phyloP scores from a whole-genome alignment of 1,140 invertebrate genomes.

The Nasonia giraulti region DNA sequence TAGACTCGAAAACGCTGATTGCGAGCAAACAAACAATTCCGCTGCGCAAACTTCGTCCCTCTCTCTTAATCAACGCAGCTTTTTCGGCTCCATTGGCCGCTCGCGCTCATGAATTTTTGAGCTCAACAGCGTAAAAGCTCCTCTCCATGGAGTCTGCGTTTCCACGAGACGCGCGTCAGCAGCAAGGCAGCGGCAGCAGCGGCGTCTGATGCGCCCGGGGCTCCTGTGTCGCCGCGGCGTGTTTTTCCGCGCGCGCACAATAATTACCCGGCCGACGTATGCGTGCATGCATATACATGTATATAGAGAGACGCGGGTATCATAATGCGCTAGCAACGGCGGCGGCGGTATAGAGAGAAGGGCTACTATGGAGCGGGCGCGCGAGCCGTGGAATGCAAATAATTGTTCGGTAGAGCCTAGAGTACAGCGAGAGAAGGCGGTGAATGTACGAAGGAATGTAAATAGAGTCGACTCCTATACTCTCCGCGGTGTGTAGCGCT shows the following conservation, averaged over 20 bases:
- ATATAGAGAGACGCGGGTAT: not conserved
- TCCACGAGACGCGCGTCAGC: too few relatives aligned
- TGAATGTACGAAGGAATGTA: slow-evolving; percentile 67
- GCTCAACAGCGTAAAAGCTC: not conserved
- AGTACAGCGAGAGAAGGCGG: slow-evolving; percentile 37
- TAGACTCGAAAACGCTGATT: not conserved
- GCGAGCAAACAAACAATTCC: not conserved
- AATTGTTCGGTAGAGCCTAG: slow-evolving; percentile 64
- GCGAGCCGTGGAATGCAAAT: slow-evolving; percentile 67
- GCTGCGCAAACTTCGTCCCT: too few relatives aligned
- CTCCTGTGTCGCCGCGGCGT: not conserved
- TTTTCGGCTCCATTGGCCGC: not conserved
- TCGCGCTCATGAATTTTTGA: not conserved
- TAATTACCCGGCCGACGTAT: slow-evolving; percentile 53
- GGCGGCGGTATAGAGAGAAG: not conserved
- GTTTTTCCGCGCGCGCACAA: slow-evolving; percentile 53
- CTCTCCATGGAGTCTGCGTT: not conserved
- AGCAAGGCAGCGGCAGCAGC: too few relatives aligned
- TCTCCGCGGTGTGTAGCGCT: slow-evolving; percentile 36
- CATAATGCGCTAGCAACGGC: slow-evolving; percentile 4
- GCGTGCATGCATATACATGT: slow-evolving; percentile 29
- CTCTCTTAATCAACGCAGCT: too few relatives aligned
- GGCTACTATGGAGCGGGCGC: slow-evolving; percentile 47
- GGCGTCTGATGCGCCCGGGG: not conserved
- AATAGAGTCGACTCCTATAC: slow-evolving; percentile 66